phyloP scores from a whole-genome alignment of 2,888 invertebrate genomes.

The Dione vanillae region DNA sequence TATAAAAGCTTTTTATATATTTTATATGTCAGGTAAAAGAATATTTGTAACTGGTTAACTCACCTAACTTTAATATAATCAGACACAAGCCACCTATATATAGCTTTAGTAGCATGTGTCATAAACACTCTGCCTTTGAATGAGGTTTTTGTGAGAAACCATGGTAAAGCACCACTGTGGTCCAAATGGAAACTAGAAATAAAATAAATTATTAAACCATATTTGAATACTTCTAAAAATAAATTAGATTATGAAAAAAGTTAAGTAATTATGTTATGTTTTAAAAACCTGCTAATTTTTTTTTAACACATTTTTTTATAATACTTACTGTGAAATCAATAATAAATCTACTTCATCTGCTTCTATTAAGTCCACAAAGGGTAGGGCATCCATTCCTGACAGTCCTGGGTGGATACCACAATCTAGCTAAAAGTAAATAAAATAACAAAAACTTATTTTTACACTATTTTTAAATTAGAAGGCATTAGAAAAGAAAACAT shows the following conservation, averaged over 20 bases:
- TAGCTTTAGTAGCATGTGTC: conserved; percentile 99
- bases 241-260: no score
- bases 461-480: not conserved
- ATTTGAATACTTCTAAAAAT: not conserved
- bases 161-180: conserved; percentile 98
- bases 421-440: conserved; percentile 87
- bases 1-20: no score
- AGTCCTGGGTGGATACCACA: conserved; percentile 99
- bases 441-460: not conserved
- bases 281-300: no score
- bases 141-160: conserved; percentile 98
- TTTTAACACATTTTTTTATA: not conserved
- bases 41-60: conserved; percentile 43
- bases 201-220: conserved; percentile 3
- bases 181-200: conserved; percentile 96
- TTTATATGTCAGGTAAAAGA: no score
- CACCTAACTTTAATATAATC: conserved; percentile 99
- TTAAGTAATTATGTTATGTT: no score
- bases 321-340: conserved; percentile 94
- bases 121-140: conserved; percentile 99
- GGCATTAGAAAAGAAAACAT: not conserved
- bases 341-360: conserved; percentile 98
- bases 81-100: conserved; percentile 98
- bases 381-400: conserved; percentile 98
- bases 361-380: conserved; percentile 98